Evolutionary conservation across 2,113 vertebrate genomes (phyloP), one percentile per base, ranked within the genome.

Genomic region (Phaetusa simplex): DNA sequence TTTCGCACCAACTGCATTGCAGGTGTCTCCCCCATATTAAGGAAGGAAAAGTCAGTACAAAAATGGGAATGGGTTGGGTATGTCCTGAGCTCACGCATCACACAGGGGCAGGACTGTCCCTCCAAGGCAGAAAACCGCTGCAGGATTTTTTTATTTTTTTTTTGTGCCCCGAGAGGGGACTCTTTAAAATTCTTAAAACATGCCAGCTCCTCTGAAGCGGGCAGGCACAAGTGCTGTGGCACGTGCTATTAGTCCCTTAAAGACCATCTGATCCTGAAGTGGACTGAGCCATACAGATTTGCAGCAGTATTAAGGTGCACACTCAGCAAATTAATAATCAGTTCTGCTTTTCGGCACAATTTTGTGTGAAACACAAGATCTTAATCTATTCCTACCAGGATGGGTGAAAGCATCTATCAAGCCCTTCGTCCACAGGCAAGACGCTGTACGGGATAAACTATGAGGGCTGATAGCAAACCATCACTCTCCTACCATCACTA

Each of bases 381-480:
- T 83, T 34, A 13, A 52, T 71, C 40, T 71, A 80, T 64, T 92
- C 38, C 71, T 81, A 29, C 14, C 34, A 47, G 59, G 47, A 58
- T 4, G 20, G n/a, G 55, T 49, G 43, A 77, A 26, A 64, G 24
- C 22, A 34, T 59, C 65, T 34, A 17, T 74, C 47, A 50, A 65
- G 40, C 27, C 23, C 40, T 82, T 21, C 36, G 40, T 59, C 23
- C 34, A 52, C 16, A 91, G 38, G 76, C 47, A 95, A 47, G 0
- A 0, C 1, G 8, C 59, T 59, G 47, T 77, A 56, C 4, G 9
- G 52, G 36, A 64, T 61, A 76, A 95, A 77, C 55, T 23, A 78
- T 20, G 70, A 92, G 52, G 59, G n/a, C 32, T 91, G 43, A 56
- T 4, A 71, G 61, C 91, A 95, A 84, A 84, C 65, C 76, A 93